Conservation (phyloP, 2,113 vertebrate genomes). For the Trachemys scripta region DNA sequence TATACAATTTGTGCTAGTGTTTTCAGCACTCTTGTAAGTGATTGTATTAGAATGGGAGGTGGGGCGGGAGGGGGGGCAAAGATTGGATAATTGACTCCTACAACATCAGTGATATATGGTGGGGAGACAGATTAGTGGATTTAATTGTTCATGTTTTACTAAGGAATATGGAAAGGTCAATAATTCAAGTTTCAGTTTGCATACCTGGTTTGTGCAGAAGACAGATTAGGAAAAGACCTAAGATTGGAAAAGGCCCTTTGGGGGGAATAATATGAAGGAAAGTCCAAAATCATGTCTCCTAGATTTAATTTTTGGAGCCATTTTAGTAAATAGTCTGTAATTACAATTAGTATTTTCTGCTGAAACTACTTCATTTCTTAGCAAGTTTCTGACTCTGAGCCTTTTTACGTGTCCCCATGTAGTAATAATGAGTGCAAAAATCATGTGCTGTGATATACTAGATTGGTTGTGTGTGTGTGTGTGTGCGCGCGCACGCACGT, state of each 20-base stretch:
- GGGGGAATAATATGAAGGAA: not conserved
- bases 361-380: not conserved
- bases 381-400: not conserved
- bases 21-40: not conserved
- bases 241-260: not conserved
- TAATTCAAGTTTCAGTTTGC: not conserved
- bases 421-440: not conserved
- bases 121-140: not conserved
- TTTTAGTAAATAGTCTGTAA: not conserved
- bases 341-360: not conserved
- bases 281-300: not conserved
- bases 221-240: rapidly evolving
- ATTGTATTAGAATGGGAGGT: no score
- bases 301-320: not conserved
- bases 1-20: not conserved
- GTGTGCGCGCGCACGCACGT: no score
- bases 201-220: not conserved
- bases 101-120: not conserved
- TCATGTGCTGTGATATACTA: rapidly evolving
- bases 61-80: not conserved
- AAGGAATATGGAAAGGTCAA: not conserved
- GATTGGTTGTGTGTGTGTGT: no score
- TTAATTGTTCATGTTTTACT: not conserved
- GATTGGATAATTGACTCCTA: not conserved
- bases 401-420: not conserved